Evolutionary conservation across 2,113 vertebrate species (phyloP).

Genomic region (Rutilus rutilus): DNA sequence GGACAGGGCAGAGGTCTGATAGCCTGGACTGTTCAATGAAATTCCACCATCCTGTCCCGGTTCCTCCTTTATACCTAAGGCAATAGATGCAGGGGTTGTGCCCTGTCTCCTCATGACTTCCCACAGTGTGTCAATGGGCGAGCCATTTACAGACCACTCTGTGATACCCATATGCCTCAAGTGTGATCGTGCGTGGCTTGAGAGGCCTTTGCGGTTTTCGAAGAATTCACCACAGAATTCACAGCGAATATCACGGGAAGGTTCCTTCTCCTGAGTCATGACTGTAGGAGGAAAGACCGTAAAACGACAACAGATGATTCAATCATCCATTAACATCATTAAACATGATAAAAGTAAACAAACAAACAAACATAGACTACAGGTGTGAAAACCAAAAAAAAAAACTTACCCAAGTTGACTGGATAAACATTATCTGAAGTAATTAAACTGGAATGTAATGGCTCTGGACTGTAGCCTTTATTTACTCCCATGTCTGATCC

Average conservation of each 20-base stretch:
- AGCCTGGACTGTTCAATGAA: constrained; percentile 70
- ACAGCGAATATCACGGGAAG: constrained; percentile 88
- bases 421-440: constrained; percentile 68
- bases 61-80: constrained; percentile 83
- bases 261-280: constrained; percentile 80
- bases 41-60: constrained; percentile 62
- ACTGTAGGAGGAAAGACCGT: constrained; percentile 54
- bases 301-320: not conserved
- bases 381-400: not conserved
- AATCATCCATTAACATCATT: not conserved
- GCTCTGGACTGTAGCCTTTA: constrained; percentile 59
- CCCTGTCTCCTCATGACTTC: constrained; percentile 89
- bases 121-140: constrained; percentile 90
- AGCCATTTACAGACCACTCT: constrained; percentile 94
- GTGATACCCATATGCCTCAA: constrained; percentile 96
- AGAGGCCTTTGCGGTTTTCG: constrained; percentile 93
- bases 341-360: not conserved
- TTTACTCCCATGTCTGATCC: constrained; percentile 48
- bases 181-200: constrained; percentile 93
- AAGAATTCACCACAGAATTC: constrained; percentile 96
- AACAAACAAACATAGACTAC: not conserved
- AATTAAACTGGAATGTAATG: constrained; percentile 66
- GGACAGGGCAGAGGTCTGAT: constrained; percentile 69
- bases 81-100: constrained; percentile 52
- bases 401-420: constrained; percentile 72